phyloP scores from a whole-genome alignment of 30 jellyfish, hydroid and myxozoan species.

The Turritopsis rubra region DNA sequence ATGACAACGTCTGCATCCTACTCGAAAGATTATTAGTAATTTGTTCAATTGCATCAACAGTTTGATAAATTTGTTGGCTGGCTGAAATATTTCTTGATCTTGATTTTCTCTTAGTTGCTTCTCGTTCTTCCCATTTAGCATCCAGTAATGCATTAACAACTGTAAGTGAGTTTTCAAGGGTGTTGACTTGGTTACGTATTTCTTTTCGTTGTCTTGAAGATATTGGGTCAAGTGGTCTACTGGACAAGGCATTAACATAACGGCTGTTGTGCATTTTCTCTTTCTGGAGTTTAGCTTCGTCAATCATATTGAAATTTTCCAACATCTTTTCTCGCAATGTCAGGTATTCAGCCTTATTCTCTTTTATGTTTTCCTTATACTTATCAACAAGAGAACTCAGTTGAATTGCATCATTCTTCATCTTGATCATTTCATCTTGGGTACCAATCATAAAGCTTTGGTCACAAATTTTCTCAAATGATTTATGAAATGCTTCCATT shows the following conservation, averaged over 20 bases:
- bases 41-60: conserved; percentile 74
- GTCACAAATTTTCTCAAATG: background rate
- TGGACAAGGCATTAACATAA: conserved; percentile 16
- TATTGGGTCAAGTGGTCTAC: conserved; percentile 72
- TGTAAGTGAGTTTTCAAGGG: conserved; percentile 32
- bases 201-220: conserved; percentile 64
- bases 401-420: conserved; percentile 18
- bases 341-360: conserved; percentile 38
- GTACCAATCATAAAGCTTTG: conserved; percentile 42
- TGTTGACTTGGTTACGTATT: conserved; percentile 53
- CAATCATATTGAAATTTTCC: conserved; percentile 35
- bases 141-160: conserved; percentile 67
- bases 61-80: conserved; percentile 47
- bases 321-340: conserved; percentile 46
- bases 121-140: conserved; percentile 56
- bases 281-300: conserved; percentile 59
- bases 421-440: conserved; percentile 34
- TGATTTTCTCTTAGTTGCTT: conserved; percentile 18
- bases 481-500: conserved; percentile 15
- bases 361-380: conserved; percentile 31
- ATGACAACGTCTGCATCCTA: conserved; percentile 33
- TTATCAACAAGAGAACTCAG: conserved; percentile 17
- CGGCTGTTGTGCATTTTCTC: conserved; percentile 33
- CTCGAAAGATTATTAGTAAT: conserved; percentile 48
- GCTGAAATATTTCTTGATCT: background rate